Conservation (phyloP, 2,113 vertebrate genomes). For the Neodon shergylaensis region DNA sequence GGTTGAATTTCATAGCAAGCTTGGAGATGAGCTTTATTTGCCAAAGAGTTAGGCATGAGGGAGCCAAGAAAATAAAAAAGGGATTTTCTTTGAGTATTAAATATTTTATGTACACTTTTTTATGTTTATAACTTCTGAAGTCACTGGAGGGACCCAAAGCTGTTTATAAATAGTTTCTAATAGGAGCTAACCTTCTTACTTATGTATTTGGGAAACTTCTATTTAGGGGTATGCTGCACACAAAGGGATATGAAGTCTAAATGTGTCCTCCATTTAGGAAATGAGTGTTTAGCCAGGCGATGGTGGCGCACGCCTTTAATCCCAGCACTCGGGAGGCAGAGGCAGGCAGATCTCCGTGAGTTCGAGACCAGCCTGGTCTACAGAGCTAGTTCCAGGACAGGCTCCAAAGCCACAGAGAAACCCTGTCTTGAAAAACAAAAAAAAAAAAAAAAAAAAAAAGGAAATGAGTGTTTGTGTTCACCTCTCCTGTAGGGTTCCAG, state of each 20-base stretch:
- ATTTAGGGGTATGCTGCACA: background rate
- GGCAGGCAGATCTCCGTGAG: no score
- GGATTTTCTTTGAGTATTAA: background rate
- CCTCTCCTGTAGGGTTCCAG: background rate
- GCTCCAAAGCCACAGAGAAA: no score
- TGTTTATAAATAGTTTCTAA: background rate
- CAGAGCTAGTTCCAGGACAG: no score
- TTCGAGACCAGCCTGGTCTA: no score
- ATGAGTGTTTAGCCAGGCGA: background rate
- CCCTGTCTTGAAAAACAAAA: no score
- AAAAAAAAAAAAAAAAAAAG: no score
- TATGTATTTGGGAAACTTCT: background rate
- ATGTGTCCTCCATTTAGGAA: background rate
- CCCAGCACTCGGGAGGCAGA: no score
- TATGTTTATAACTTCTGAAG: conserved; percentile 7
- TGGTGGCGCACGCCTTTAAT: no score
- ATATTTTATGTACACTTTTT: conserved; percentile 5
- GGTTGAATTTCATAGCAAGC: background rate
- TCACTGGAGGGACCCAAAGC: background rate
- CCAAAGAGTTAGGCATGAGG: background rate
- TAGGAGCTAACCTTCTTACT: background rate
- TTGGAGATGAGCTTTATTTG: background rate
- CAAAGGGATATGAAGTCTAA: background rate
- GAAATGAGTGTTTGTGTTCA: background rate
- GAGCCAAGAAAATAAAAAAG: background rate